Conservation (phyloP, 2,888 invertebrate species). For the Oligia strigilis region DNA sequence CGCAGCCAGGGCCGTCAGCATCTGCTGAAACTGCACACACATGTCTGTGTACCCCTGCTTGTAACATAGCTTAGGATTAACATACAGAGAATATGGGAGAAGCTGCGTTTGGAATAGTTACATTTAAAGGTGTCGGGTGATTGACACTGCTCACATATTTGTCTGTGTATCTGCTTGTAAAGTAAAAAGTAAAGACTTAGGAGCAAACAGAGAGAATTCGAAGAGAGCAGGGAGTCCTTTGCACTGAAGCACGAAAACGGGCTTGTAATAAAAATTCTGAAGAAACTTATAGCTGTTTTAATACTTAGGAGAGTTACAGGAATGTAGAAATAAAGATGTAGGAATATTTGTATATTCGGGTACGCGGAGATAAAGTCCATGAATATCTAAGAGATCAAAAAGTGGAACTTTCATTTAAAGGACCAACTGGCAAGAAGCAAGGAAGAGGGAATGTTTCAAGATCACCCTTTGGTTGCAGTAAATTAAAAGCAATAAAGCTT, state of each 20-base stretch:
- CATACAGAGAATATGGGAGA: background rate
- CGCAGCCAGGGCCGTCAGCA: constrained; percentile 93
- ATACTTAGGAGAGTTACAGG: background rate
- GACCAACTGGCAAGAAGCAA: background rate
- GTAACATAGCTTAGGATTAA: constrained; percentile 42
- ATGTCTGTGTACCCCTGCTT: constrained; percentile 69
- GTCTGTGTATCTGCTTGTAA: background rate
- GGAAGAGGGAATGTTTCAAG: background rate
- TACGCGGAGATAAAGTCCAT: background rate
- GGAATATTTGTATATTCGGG: accelerated
- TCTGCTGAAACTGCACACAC: constrained; percentile 88
- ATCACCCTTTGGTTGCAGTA: background rate
- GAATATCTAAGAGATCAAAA: background rate
- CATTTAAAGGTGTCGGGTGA: background rate
- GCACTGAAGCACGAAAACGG: too few species aligned
- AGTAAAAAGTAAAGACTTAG: background rate
- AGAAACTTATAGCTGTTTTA: background rate
- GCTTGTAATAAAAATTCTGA: background rate
- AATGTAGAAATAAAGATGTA: background rate
- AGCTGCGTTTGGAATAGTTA: background rate
- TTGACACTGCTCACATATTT: background rate
- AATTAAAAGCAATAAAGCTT: constrained; percentile 13
- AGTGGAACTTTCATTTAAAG: background rate
- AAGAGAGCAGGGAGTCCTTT: background rate
- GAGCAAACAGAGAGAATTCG: background rate